Evolutionary conservation across 1,140 invertebrate genomes (phyloP).

Genomic region (Lucilia cuprina): DNA sequence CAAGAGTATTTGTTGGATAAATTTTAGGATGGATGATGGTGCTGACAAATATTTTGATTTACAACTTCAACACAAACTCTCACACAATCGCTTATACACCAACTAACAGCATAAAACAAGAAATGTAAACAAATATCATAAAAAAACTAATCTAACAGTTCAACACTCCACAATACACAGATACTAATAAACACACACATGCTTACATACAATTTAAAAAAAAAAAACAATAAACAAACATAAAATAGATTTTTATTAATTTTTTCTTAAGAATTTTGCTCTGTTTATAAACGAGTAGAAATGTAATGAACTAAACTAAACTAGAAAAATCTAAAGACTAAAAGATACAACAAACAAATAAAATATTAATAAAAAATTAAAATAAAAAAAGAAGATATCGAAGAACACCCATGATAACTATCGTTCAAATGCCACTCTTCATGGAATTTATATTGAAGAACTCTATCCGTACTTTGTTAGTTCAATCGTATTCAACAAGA

Average conservation of each 20-base stretch:
- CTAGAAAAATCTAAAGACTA: background rate
- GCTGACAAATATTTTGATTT: constrained; percentile 30
- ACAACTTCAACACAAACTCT: constrained; percentile 17
- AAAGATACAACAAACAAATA: background rate
- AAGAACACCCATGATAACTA: constrained; percentile 4
- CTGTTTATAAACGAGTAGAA: background rate
- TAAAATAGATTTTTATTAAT: constrained; percentile 24
- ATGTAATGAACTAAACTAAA: background rate
- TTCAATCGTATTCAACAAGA: background rate
- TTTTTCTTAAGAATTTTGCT: constrained; percentile 2
- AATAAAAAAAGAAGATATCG: background rate
- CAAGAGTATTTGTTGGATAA: background rate
- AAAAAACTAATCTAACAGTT: background rate
- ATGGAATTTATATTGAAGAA: background rate
- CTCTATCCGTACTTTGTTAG: background rate
- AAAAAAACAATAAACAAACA: background rate
- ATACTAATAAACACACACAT: too few relatives aligned
- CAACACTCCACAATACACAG: background rate
- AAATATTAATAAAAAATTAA: too few relatives aligned
- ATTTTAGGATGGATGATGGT: background rate
- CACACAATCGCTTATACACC: background rate
- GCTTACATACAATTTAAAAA: background rate
- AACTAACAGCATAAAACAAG: background rate
- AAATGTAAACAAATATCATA: background rate
- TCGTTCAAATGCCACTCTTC: background rate